These are phyloP conservation scores for Limulus polyphemus DNA, from an alignment of 2,888 invertebrate species.

Conservation along the genomic window DNA sequence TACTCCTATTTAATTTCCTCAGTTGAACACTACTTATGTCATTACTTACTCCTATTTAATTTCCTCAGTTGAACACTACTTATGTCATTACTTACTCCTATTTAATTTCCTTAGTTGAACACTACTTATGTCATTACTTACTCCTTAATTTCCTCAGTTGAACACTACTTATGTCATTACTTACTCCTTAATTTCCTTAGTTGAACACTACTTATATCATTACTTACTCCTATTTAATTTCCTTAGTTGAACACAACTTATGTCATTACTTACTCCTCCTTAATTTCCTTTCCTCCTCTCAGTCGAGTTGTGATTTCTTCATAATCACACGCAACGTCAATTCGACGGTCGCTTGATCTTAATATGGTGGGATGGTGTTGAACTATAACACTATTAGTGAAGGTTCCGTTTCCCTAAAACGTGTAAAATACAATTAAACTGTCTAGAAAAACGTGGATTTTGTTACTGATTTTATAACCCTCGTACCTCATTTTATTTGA, in stretches of 20 bases:
- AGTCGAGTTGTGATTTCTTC: constrained; percentile 23
- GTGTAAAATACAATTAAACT: background rate
- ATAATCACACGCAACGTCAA: constrained; percentile 28
- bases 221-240: constrained; percentile 25
- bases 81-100: constrained; percentile 20
- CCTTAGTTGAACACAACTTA: constrained; percentile 1
- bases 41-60: constrained; percentile 23
- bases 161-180: constrained; percentile 1
- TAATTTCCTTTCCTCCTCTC: constrained; percentile 25
- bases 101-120: constrained; percentile 17
- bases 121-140: constrained; percentile 8
- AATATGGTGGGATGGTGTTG: constrained; percentile 27
- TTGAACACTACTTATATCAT: too few relatives aligned
- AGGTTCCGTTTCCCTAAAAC: constrained; percentile 28
- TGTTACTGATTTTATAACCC: background rate
- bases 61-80: constrained; percentile 7
- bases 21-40: too few relatives aligned
- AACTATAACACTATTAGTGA: constrained; percentile 25
- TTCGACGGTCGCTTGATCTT: constrained; percentile 24
- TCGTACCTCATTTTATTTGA: background rate
- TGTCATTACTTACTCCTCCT: constrained; percentile 21
- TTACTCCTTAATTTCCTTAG: constrained; percentile 24
- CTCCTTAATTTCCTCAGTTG: constrained; percentile 19
- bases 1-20: constrained; percentile 24
- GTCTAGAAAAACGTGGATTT: background rate